Base-by-base conservation (phyloP, 1,140 invertebrate species). In the Maniola jurtina region DNA sequence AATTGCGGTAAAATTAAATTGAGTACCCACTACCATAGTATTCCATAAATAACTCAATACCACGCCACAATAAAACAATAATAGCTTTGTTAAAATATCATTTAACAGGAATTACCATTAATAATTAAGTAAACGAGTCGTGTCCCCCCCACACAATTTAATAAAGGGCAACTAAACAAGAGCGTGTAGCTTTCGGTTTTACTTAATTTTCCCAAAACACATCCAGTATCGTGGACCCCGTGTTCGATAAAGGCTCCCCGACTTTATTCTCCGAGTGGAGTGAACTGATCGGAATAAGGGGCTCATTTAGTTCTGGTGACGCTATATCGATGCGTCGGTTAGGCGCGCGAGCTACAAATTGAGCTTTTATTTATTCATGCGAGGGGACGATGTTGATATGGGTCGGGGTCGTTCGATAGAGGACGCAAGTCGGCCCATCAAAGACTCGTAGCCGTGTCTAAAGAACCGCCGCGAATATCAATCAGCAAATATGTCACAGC, bases 301-400 rank as follows among this genome's bases (percentile, higher is more conserved):
- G 79, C 68, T 75, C 80, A 82, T 79, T 79, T 79, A 73, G 76
- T 63, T 79, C 59, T 73, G 76, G 76, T 72, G 75, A 73, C 61
- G 71, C 80, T 79, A 81, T 78, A 82, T 81, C 77, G 80, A 81
- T 75, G 78, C 77, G 75, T 81, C 74, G 73, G 80, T 81, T 79
- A 82, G 82, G 80, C 81, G 81, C 76, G 79, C 74, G 75, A 78
- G 81, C 80, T 83, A 88, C 87, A 88, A 88, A 90, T 87, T 90
- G 86, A 87, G 83, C 82, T 81, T 90, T 87, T 87, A 88, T 88
- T 88, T 88, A 90, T 88, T 89, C 87, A 89, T 86, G 78, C 76
- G 77, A 84, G 82, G 86, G 82, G 86, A 77, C 75, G 77, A 86
- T 78, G 75, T 76, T 88, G 83, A 87, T 86, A 86, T 88, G 84